These are phyloP conservation scores for Heliocidaris tuberculata DNA, from an alignment of 35 echinoderm and acorn worm species.

Conservation along the genomic window DNA sequence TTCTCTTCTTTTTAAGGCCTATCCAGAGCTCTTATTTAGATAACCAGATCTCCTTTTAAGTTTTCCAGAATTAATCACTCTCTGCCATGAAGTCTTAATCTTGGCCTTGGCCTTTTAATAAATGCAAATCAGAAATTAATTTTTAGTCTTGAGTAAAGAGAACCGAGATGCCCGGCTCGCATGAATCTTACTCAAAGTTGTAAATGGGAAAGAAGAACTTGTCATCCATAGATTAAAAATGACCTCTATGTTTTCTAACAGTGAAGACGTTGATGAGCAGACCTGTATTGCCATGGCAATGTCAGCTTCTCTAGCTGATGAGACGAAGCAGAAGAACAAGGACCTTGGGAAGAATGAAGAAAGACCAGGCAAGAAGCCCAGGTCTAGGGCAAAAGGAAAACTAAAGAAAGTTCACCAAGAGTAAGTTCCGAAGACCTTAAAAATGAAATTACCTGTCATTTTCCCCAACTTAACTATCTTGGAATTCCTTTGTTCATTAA, in stretches of 20 bases:
- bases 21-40: too few species aligned
- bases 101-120: neutral
- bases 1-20: too few species aligned
- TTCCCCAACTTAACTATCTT: neutral
- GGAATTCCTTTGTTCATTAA: too few species aligned
- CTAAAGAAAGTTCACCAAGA: neutral
- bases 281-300: constrained; percentile 56
- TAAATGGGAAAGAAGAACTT: neutral
- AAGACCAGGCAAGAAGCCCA: constrained; percentile 15
- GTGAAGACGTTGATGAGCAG: constrained; percentile 56
- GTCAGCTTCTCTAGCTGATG: constrained; percentile 48
- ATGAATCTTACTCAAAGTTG: neutral
- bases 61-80: too few species aligned
- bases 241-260: neutral
- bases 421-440: neutral
- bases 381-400: neutral
- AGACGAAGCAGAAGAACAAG: constrained; percentile 25
- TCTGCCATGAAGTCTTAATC: neutral
- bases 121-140: neutral
- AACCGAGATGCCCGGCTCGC: neutral
- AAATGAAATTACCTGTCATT: neutral
- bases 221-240: neutral
- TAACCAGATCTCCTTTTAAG: too few species aligned
- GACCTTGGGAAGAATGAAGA: constrained; percentile 5
- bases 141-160: neutral